A percentile compares a stretch with the other conserved stretches of the same genome.
Conservation (phyloP, 2,113 vertebrate genomes). For the Noturus placidus region DNA sequence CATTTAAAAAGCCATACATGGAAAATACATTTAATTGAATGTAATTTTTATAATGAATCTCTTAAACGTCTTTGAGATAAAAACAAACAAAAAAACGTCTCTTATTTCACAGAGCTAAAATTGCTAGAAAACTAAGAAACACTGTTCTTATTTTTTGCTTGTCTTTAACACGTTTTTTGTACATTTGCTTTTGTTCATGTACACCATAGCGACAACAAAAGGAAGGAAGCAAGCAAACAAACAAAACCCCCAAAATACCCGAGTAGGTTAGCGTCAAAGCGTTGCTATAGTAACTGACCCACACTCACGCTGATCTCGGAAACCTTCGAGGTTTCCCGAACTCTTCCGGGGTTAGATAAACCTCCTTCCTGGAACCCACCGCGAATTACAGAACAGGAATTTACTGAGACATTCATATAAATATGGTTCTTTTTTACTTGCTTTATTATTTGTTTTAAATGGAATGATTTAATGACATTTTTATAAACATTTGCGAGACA, state of each 20-base stretch:
- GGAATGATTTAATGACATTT: fast-evolving
- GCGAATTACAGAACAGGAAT: no score
- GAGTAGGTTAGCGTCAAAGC: neutral
- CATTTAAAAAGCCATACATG: no score
- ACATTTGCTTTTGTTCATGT: neutral
- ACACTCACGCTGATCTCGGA: neutral
- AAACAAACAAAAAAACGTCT: no score
- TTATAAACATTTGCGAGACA: neutral
- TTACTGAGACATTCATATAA: neutral
- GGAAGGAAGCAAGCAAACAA: neutral
- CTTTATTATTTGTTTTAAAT: neutral
- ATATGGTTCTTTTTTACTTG: neutral
- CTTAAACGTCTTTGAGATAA: no score
- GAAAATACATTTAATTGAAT: no score
- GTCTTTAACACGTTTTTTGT: neutral
- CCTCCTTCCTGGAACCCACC: neutral
- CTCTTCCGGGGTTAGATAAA: neutral
- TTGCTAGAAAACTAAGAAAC: no score
- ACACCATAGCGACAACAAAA: neutral
- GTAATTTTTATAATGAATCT: no score
- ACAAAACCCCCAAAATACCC: neutral
- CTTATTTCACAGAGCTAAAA: no score
- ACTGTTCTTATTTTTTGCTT: no score
- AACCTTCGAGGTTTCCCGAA: neutral
- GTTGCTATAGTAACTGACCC: neutral